Conservation (phyloP, 2,113 vertebrate genomes). For the Pterophyllum scalare region DNA sequence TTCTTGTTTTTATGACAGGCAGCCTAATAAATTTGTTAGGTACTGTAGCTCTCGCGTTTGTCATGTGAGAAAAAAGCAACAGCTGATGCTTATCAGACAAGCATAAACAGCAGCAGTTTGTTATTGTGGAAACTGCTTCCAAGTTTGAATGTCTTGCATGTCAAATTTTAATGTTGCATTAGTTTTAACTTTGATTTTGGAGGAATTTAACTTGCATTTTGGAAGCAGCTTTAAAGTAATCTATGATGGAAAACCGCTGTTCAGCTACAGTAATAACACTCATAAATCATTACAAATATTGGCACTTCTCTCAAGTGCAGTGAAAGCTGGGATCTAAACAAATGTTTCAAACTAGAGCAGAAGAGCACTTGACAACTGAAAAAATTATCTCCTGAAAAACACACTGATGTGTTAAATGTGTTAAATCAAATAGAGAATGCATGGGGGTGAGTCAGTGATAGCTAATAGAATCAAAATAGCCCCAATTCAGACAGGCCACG, state of each 20-base stretch:
- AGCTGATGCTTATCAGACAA: not conserved
- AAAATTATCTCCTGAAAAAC: constrained; percentile 38
- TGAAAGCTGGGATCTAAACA: not conserved
- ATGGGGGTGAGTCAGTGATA: constrained; percentile 28
- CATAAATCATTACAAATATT: constrained; percentile 10
- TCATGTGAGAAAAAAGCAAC: not conserved
- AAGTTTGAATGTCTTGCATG: not conserved
- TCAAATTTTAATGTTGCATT: not conserved
- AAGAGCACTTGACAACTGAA: constrained; percentile 67
- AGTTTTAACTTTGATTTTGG: not conserved
- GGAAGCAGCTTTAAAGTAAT: not conserved
- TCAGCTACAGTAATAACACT: not conserved
- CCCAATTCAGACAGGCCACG: no score
- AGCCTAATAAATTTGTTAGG: not conserved
- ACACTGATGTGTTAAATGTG: constrained; percentile 23
- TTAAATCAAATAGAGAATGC: constrained; percentile 48
- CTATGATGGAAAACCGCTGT: not conserved
- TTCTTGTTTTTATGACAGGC: not conserved
- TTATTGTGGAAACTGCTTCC: not conserved
- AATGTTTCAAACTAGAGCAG: constrained; percentile 58
- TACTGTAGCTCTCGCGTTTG: not conserved
- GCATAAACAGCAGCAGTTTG: not conserved
- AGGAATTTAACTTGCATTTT: not conserved
- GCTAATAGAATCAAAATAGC: not conserved
- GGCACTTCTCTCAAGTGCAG: not conserved